These are phyloP conservation scores for Apistogramma diplotaenia DNA, from an alignment of 2,113 vertebrate species.

Conservation along the genomic window DNA sequence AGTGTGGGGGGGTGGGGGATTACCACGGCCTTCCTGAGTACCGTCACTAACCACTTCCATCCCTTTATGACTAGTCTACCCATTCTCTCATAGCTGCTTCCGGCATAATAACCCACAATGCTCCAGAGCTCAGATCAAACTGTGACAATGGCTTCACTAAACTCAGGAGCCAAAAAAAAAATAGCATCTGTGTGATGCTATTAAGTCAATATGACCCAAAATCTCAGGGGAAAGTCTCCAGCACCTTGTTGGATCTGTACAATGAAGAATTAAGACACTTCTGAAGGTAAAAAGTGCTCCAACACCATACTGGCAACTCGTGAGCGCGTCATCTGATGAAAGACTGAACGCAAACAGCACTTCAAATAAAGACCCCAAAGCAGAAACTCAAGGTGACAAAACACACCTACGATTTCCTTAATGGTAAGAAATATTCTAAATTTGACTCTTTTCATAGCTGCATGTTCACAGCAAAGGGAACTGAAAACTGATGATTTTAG, in stretches of 20 bases:
- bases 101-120: rapidly evolving
- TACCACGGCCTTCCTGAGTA: not conserved
- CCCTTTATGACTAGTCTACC: not conserved
- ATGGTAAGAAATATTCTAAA: too few species aligned
- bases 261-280: not conserved
- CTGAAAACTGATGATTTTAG: not conserved
- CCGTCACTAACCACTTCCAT: not conserved
- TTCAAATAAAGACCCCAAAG: too few species aligned
- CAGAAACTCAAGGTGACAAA: too few species aligned
- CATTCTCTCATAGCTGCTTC: not conserved
- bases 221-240: not conserved
- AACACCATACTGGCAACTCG: not conserved
- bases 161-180: not conserved
- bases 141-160: not conserved
- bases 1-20: too few species aligned
- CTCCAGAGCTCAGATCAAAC: not conserved
- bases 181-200: rapidly evolving
- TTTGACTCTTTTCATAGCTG: too few species aligned
- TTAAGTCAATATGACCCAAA: rapidly evolving
- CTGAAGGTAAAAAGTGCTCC: not conserved
- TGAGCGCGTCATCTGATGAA: too few species aligned
- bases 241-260: rapidly evolving
- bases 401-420: too few species aligned
- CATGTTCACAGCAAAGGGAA: rapidly evolving
- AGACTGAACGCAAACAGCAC: too few species aligned